Conservation (phyloP, 2,113 vertebrate genomes). For the Nymphicus hollandicus region DNA sequence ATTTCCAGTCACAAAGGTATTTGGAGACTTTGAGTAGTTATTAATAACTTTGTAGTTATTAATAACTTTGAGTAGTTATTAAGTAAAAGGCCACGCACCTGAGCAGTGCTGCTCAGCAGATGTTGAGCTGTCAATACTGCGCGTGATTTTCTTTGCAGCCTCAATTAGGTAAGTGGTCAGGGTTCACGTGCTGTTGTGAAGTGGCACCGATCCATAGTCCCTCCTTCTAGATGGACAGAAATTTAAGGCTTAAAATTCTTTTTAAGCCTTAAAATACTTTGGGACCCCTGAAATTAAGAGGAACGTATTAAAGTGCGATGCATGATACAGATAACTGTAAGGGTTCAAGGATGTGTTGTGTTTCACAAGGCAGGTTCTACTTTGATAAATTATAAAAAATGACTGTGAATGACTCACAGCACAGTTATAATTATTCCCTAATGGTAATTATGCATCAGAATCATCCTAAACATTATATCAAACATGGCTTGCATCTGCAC, state of each 20-base stretch:
- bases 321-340: background rate
- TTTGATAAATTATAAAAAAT: background rate
- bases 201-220: background rate
- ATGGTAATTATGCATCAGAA: background rate
- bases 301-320: background rate
- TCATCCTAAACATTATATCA: background rate
- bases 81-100: background rate
- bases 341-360: background rate
- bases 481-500: background rate
- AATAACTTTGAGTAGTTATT: background rate
- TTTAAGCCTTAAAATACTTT: background rate
- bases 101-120: background rate
- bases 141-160: background rate
- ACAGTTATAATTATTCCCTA: background rate
- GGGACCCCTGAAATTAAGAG: background rate
- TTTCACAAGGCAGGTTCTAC: background rate
- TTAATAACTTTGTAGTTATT: too few species aligned
- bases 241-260: background rate
- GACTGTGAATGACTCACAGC: background rate
- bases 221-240: background rate
- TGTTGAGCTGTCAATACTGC: background rate
- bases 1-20: background rate
- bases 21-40: background rate
- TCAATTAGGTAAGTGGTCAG: background rate
- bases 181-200: background rate